phyloP scores from a whole-genome alignment of 2,113 vertebrate species.

The Callipepla squamata region DNA sequence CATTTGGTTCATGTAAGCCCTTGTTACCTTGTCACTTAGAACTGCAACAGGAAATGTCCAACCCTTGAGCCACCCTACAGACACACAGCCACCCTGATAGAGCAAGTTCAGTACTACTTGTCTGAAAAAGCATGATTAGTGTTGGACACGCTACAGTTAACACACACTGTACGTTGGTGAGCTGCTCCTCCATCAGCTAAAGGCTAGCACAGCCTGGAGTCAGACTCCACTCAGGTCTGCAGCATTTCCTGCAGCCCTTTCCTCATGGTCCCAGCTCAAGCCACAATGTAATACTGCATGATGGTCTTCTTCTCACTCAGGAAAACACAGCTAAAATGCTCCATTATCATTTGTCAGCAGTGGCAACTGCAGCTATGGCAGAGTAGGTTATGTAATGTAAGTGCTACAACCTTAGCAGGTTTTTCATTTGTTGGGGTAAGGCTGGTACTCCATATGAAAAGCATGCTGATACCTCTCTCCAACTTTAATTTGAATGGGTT shows the following conservation, averaged over 20 bases:
- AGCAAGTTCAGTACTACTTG: not conserved
- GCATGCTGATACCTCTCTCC: not conserved
- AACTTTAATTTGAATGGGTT: not conserved
- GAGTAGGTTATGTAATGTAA: not conserved
- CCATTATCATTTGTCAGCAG: not conserved
- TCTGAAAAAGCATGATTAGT: rapidly evolving
- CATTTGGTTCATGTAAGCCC: too few relatives aligned
- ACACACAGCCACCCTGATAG: rapidly evolving
- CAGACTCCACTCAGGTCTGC: not conserved
- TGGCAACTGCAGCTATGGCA: not conserved
- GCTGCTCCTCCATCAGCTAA: too few relatives aligned
- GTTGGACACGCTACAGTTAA: not conserved
- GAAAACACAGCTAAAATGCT: not conserved
- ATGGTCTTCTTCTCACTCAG: not conserved
- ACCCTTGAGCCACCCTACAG: not conserved
- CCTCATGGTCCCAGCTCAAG: not conserved
- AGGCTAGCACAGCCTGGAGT: not conserved
- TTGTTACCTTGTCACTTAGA: not conserved
- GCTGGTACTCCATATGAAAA: not conserved
- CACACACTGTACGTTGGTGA: not conserved
- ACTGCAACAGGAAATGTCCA: rapidly evolving
- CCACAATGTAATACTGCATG: not conserved
- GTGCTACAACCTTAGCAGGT: not conserved
- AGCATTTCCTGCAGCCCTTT: not conserved
- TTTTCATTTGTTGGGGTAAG: not conserved